Base-by-base conservation (phyloP, 2,797 vertebrate genomes). In the Microctenopoma lineatum region DNA sequence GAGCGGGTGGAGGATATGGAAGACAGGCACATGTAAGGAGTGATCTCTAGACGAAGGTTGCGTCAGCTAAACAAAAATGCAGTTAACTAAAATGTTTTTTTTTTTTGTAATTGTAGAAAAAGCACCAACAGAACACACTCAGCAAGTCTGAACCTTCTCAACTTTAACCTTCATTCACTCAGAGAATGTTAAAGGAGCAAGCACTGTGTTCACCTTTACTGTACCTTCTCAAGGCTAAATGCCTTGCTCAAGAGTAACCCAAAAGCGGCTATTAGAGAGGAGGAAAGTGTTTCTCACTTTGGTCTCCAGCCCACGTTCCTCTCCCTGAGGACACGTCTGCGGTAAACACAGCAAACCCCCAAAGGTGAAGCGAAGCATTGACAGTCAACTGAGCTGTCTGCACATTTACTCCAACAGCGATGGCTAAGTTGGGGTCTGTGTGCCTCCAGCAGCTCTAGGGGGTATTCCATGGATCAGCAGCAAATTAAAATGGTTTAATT, bases 271-370 rank as follows among this genome's bases (percentile, higher is more conserved):
- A 53, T 79, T 46, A 62, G 32, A 26, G 27, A 2, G 0, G 4
- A 46, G 36, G 2, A 48, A 50, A 59, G 38, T 15, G 4, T 60
- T 38, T 58, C 0, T 0, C 25, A 44, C 59, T 73, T 26, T 27
- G 44, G 51, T 63, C 54, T 48, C 15, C 29, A 48, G 60, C 38
- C 54, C 54, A 27, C 11, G 32, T 56, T 65, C 51, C 25, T 36
- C 50, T 54, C 50, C 70, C 63, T 2, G 10, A 57, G 63, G 76
- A 72, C 66, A 34, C 41, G n/a, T 45, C 70, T 58, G 70, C 59
- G 44, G 61, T 66, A 75, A 81, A 84, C 65, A 73, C 57, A 59
- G 50, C 59, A 47, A 74, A 79, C 15, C 81, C 81, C 76, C 52
- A 72, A 77, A 73, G 74, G 76, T 73, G 56, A 75, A 60, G 48